A percentile compares a stretch with the other conserved stretches of the same genome.
Evolutionary conservation across 1,140 invertebrate genomes (phyloP).

Genomic region (Heliconius nattereri): DNA sequence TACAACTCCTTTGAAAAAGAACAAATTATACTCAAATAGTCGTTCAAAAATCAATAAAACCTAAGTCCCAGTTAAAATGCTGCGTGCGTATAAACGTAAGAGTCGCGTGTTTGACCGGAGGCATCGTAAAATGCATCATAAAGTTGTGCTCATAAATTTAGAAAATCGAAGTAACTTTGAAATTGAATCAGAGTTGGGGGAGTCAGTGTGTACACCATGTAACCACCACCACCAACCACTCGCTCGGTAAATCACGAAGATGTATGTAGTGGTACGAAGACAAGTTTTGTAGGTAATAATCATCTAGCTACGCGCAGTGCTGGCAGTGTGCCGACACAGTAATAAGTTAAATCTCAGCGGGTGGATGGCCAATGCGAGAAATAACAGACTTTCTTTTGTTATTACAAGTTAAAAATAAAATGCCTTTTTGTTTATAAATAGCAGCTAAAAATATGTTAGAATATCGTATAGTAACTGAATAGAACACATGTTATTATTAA

Average conservation of each 20-base stretch:
- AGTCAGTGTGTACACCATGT: constrained; percentile 37
- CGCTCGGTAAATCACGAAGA: constrained; percentile 39
- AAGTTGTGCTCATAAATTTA: constrained; percentile 66
- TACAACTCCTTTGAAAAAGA: neutral
- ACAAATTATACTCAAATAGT: constrained; percentile 18
- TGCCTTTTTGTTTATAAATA: neutral
- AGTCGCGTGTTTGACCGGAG: constrained; percentile 62
- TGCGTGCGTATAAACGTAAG: constrained; percentile 62
- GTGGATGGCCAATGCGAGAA: constrained; percentile 51
- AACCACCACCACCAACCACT: constrained; percentile 19
- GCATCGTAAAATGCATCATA: constrained; percentile 66
- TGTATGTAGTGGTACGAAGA: constrained; percentile 46
- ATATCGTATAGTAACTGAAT: neutral
- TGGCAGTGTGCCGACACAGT: constrained; percentile 63
- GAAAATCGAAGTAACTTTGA: constrained; percentile 58
- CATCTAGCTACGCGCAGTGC: constrained; percentile 43
- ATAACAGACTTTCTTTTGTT: constrained; percentile 40
- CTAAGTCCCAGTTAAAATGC: constrained; percentile 40
- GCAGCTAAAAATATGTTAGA: neutral
- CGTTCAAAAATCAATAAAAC: constrained; percentile 23
- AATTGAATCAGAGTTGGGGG: constrained; percentile 52
- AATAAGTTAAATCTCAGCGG: constrained; percentile 67
- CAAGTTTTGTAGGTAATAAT: constrained; percentile 61
- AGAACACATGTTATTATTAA: no score
- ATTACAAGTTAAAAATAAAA: constrained; percentile 19